Evolutionary conservation across 2,888 invertebrate genomes (phyloP), one percentile per base, ranked within the genome.

Genomic region (Carabus problematicus): DNA sequence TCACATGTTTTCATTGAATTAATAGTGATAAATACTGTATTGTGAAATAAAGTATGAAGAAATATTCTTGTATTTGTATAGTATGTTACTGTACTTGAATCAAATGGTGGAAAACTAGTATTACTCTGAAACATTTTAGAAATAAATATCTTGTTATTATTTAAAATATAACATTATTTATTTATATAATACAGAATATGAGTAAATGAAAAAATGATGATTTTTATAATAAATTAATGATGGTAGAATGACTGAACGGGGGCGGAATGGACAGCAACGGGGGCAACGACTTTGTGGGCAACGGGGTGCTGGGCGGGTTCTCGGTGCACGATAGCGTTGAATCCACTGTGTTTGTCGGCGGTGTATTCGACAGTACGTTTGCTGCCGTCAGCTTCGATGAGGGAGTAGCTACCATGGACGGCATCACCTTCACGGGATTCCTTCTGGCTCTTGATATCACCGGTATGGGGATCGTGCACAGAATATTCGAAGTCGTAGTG

Each of bases 371-470:
- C 83, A 12, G 79, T 75, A 58, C 83, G 80, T 16, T 76, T 75
- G 70, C 78, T 77, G n/a, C 83, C 83, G 76, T 83, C 83, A 9
- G 83, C 75, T 71, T 83, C 83, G 71, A 82, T 76, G 1, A 83
- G 71, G 64, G 80, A 79, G 66, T 82, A 83, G 67, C 77, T 74
- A 2, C 83, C 83, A 59, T 79, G 77, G 11, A 83, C 82, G 54
- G 74, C 76, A 72, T 82, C 80, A 43, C 79, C 82, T 70, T 81
- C 78, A 66, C 82, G 80, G 1, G 75, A 43, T 72, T 83, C 82
- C 68, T 79, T 79, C 64, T 83, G 83, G 63, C 79, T 77, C 72
- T 83, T 83, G 43, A 82, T 79, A 70, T 83, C 83, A 0, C 82
- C 82, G 12, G 83, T 83, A 70, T 82, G 80, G 1, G 79, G 77